These are phyloP conservation scores for Papilio protenor DNA, from an alignment of 2,888 invertebrate genomes.

Conservation along the genomic window DNA sequence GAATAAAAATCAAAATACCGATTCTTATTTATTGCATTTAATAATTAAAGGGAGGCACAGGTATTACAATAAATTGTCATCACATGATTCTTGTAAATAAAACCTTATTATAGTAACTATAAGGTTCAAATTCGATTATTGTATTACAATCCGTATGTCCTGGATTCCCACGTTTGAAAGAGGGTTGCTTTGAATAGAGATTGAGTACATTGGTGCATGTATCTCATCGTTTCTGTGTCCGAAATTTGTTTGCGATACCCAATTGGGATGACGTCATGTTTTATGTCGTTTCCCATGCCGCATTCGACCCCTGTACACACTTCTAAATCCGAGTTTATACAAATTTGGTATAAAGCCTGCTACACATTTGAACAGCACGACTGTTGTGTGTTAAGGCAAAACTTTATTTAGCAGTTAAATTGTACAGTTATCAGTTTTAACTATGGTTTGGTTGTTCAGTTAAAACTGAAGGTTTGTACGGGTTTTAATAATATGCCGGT, in stretches of 20 bases:
- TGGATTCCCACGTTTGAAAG: conserved; percentile 76
- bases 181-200: conserved; percentile 71
- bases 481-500: neutral
- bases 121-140: conserved; percentile 14
- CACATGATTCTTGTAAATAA: neutral
- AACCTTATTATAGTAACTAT: neutral
- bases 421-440: neutral
- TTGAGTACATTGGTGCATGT: conserved; percentile 63
- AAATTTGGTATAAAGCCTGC: too few relatives aligned
- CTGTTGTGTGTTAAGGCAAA: too few relatives aligned
- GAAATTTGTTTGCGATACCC: conserved; percentile 57
- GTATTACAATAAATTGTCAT: conserved; percentile 12
- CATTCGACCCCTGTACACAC: too few relatives aligned
- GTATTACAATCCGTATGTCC: neutral
- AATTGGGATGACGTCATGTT: conserved; percentile 53
- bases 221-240: conserved; percentile 56
- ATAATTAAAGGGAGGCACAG: conserved; percentile 38
- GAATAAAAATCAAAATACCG: conserved; percentile 73
- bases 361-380: too few relatives aligned
- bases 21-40: conserved; percentile 77
- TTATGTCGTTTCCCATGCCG: conserved; percentile 14
- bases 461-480: neutral
- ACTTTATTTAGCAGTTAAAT: too few relatives aligned
- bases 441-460: neutral
- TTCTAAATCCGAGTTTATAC: too few relatives aligned